phyloP scores from a whole-genome alignment of 92 coral and sea anemone genomes.

The Nematostella vectensis region DNA sequence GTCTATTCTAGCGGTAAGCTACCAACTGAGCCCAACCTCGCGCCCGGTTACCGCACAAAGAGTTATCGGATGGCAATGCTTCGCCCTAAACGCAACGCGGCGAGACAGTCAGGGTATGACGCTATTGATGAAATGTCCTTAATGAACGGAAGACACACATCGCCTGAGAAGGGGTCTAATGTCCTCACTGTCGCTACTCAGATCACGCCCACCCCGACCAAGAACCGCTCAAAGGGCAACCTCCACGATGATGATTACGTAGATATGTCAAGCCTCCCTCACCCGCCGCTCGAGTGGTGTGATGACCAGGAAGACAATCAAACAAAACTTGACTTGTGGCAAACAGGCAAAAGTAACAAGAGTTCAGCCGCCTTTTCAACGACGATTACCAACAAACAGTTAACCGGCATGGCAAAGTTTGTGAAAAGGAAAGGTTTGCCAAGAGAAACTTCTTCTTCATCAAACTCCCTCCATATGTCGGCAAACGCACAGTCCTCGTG shows the following conservation, averaged over 20 bases:
- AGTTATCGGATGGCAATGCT: constrained; percentile 29
- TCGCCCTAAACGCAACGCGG: constrained; percentile 10
- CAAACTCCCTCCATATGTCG: background rate
- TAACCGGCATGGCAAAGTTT: background rate
- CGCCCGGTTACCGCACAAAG: constrained; percentile 14
- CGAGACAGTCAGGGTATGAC: background rate
- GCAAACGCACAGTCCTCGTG: background rate
- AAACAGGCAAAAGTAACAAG: background rate
- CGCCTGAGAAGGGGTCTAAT: background rate
- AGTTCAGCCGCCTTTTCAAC: background rate
- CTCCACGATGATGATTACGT: constrained; percentile 21
- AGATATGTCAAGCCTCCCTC: constrained; percentile 18
- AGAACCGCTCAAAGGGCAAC: background rate
- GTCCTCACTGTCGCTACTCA: background rate
- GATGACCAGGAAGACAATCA: background rate
- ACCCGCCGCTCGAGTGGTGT: background rate
- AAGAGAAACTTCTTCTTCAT: background rate
- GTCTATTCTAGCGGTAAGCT: background rate
- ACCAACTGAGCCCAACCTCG: constrained; percentile 1
- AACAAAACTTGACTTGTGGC: background rate
- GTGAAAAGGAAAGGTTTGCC: background rate
- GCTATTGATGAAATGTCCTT: background rate
- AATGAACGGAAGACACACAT: background rate
- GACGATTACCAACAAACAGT: background rate
- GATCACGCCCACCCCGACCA: background rate